Conservation (phyloP, 2,113 vertebrate species). For the Alectura lathami region DNA sequence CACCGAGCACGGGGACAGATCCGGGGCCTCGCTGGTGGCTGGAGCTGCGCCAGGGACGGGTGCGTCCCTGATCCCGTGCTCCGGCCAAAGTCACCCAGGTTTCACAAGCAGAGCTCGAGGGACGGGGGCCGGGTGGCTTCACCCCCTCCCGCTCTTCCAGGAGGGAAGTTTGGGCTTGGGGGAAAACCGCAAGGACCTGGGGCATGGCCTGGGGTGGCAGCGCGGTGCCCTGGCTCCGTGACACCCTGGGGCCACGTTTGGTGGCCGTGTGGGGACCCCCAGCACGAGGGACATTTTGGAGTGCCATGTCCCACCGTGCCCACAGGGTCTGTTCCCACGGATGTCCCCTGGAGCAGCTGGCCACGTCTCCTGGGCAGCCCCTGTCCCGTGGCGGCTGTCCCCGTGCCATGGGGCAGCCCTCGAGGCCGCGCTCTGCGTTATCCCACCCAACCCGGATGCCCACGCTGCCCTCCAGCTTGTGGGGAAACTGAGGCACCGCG, state of each 20-base stretch:
- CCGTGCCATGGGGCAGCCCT: neutral
- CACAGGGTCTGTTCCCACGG: fast-evolving
- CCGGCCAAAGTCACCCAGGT: neutral
- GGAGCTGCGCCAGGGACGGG: neutral
- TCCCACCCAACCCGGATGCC: neutral
- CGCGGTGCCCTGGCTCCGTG: neutral
- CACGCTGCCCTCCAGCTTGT: neutral
- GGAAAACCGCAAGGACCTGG: neutral
- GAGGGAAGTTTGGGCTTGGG: neutral
- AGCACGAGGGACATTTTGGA: fast-evolving
- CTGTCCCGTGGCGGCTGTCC: neutral
- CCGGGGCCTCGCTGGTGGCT: neutral
- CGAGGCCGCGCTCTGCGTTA: neutral
- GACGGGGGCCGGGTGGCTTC: neutral
- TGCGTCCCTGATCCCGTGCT: fast-evolving
- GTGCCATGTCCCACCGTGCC: neutral
- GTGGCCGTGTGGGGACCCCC: neutral
- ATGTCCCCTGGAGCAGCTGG: neutral
- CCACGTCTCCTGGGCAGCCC: fast-evolving
- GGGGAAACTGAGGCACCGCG: neutral
- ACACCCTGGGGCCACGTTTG: neutral
- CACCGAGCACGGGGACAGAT: too few species aligned
- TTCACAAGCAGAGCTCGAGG: neutral
- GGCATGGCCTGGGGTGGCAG: neutral
- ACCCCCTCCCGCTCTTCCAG: too few species aligned